These are phyloP conservation scores for Loripinus fragilis DNA, from an alignment of 2,888 invertebrate species.

Conservation along the genomic window DNA sequence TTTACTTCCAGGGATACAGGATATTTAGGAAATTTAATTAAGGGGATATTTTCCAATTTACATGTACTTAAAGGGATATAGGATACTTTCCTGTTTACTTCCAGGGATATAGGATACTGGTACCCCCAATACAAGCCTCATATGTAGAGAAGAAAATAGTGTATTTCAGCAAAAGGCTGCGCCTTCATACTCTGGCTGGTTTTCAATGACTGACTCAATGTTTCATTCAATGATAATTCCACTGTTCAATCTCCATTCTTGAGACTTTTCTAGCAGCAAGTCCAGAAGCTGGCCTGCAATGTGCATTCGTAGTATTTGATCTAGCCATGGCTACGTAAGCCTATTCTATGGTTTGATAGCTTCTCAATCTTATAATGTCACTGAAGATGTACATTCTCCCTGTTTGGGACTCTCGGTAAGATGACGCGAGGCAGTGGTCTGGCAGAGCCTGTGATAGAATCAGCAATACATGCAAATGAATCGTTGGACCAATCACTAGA, in stretches of 20 bases:
- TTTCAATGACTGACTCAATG: constrained; percentile 28
- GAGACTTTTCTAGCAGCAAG: constrained; percentile 37
- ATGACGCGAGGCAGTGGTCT: constrained; percentile 40
- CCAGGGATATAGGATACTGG: too few relatives aligned
- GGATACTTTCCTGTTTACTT: too few relatives aligned
- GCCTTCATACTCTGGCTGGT: constrained; percentile 19
- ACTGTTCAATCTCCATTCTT: constrained; percentile 54
- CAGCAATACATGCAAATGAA: constrained; percentile 15
- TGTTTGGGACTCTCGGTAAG: constrained; percentile 45
- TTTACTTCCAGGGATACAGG: too few relatives aligned
- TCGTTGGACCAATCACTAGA: background rate
- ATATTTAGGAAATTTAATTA: too few relatives aligned
- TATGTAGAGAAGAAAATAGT: background rate
- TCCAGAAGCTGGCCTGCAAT: constrained; percentile 38
- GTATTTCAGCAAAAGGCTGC: constrained; percentile 16
- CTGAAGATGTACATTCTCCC: constrained; percentile 11
- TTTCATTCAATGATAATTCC: constrained; percentile 47
- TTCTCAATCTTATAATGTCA: constrained; percentile 2
- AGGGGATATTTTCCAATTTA: too few relatives aligned
- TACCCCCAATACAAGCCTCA: too few relatives aligned
- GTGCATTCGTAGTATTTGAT: constrained; percentile 56
- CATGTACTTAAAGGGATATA: too few relatives aligned
- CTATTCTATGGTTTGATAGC: constrained; percentile 36
- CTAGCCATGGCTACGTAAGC: constrained; percentile 39
- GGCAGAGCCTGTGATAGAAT: constrained; percentile 35